Evolutionary conservation across 2,113 vertebrate species (phyloP), one percentile per base, ranked within the genome.

Genomic region (Odontophorus gujanensis): DNA sequence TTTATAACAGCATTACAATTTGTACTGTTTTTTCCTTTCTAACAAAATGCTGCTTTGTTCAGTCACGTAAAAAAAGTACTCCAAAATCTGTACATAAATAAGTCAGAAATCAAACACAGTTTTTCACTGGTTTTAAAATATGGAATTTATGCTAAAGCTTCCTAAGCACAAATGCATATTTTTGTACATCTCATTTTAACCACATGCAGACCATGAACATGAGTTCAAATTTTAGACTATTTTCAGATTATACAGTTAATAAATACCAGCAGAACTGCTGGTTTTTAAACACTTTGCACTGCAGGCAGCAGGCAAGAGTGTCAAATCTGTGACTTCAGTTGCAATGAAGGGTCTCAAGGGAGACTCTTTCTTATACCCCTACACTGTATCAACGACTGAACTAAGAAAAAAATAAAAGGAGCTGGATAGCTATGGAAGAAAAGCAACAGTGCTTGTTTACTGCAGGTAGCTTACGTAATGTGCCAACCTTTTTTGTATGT

Each of bases 401-500:
- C 19, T 28, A 10, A 4, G 57, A 50, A 28, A 14, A 19, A 7
- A 8, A 3, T 1, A 7, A 45, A 25, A 12, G 26, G 24, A 79
- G 82, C 67, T 92, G 76, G 47, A 75, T 5, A 62, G 67, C 73
- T 92, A 59, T 47, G 63, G 47, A 93, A 77, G 62, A 89, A 89
- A 82, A 91, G 77, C 62, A 30, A 95, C 72, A 93, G 71, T 81
- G 81, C 92, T 59, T 78, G 43, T 87, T 94, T 86, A 69, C 76
- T 90, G 74, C 71, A 69, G 65, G 85, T 92, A 96, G 92, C 88
- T 95, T 93, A 97, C 58, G 92, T 96, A 94, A 95, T 13, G 96
- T 98, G 97, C 97, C 97, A 98, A 97, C 83, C 85, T 95, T 96
- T 97, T 98, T 97, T 96, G 92, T 98, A 97, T 92, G 96, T 98